Conservation (phyloP, 2,797 vertebrate genomes). For the Sparidentex hasta region DNA sequence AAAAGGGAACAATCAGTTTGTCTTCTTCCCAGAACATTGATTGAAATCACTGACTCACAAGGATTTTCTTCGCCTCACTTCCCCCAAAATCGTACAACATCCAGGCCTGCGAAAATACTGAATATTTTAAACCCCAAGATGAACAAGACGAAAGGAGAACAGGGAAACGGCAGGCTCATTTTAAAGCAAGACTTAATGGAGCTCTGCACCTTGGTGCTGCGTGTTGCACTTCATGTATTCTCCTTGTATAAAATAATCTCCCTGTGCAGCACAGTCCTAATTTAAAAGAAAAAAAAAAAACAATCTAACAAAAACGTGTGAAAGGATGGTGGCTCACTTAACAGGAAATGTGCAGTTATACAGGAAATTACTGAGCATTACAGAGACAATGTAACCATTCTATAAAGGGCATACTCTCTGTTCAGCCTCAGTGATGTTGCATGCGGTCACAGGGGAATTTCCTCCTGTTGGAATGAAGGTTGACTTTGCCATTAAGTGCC, state of each 20-base stretch:
- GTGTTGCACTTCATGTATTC: neutral
- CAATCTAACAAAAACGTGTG: no score
- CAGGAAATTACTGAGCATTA: constrained; percentile 7
- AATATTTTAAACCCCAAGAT: constrained; percentile 83
- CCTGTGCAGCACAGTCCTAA: neutral
- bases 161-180: constrained; percentile 56
- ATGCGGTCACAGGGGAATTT: constrained; percentile 27
- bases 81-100: constrained; percentile 66
- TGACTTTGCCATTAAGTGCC: constrained; percentile 21
- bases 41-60: constrained; percentile 85
- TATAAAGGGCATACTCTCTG: neutral
- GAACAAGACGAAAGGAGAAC: constrained; percentile 59
- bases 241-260: constrained; percentile 13
- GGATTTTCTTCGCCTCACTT: constrained; percentile 76
- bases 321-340: neutral
- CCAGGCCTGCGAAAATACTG: constrained; percentile 74
- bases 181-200: constrained; percentile 26
- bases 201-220: constrained; percentile 8
- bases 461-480: constrained; percentile 22
- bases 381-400: neutral
- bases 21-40: constrained; percentile 70
- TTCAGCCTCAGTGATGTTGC: constrained; percentile 4
- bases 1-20: constrained; percentile 56
- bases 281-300: neutral
- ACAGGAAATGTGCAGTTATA: constrained; percentile 24